These are phyloP conservation scores for Dryococelus australis DNA, from an alignment of 2,888 invertebrate species.

Conservation along the genomic window DNA sequence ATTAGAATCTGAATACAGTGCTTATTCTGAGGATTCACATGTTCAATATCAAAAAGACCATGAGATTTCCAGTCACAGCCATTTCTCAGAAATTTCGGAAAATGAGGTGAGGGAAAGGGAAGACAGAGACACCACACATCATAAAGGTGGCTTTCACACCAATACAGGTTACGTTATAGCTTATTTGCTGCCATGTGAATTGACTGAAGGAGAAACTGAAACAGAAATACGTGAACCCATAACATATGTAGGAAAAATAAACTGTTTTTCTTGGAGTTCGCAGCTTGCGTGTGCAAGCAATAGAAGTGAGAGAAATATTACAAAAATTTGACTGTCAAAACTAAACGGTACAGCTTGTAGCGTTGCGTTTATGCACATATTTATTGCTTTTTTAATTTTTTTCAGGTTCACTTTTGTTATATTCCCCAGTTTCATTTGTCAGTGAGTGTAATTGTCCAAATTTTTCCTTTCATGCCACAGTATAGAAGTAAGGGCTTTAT, in stretches of 20 bases:
- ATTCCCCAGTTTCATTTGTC: too few relatives aligned
- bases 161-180: not conserved
- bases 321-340: not conserved
- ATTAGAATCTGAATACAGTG: too few relatives aligned
- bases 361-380: too few relatives aligned
- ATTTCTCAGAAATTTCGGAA: too few relatives aligned
- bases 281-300: not conserved
- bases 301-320: conserved; percentile 11
- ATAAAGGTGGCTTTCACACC: not conserved
- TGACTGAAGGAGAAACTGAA: not conserved
- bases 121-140: not conserved
- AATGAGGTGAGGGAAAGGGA: not conserved
- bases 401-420: too few relatives aligned
- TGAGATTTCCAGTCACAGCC: too few relatives aligned
- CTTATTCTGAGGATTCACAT: too few relatives aligned
- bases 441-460: too few relatives aligned
- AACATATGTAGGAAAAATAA: conserved; percentile 10
- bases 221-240: not conserved
- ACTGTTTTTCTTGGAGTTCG: conserved; percentile 12
- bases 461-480: too few relatives aligned
- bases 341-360: not conserved
- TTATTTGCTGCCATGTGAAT: not conserved
- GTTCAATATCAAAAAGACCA: too few relatives aligned
- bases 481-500: too few relatives aligned
- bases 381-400: too few relatives aligned